Evolutionary conservation across 35 echinoderm and acorn worm species (phyloP), one percentile per base, ranked within the genome.

Genomic region (Apostichopus parvimensis): DNA sequence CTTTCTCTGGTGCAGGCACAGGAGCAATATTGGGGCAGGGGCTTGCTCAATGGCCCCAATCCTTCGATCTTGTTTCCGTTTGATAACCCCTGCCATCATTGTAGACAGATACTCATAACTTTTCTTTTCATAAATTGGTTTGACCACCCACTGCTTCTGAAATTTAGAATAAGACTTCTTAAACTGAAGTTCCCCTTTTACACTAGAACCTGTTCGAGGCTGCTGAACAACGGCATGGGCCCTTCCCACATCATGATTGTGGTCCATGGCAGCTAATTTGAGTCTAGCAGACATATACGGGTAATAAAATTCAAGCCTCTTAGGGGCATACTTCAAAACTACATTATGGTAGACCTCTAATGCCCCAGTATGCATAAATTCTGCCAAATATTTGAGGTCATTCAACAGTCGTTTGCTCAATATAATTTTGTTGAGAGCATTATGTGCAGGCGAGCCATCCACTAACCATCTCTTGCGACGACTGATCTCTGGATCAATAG

Each of bases 341-440:
- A n/a, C 77, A 62, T 91, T 91, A 18, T 91, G 89, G 53, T 79
- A 91, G 23, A 79, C 72, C 8, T 91, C 89, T 57, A 84, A 18
- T 18, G 81, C 53, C 57, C 81, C 55, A 18, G 81, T 84, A 60
- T 84, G 81, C 81, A 84, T 84, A 54, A 91, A 79, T n/a, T 91
- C 56, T 57, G 73, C 56, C 18, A 91, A 61, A n/a, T 78, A 57
- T 34, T 13, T 34, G 9, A 73, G 7, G 52, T 88, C 86, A 55
- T 71, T 22, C 84, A 65, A 65, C 1, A 65, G 64, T 0, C 64
- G 57, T 62, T 87, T 87, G 26, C 64, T 71, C 1, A 87, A 57
- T 8, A 87, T n/a, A 64, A 68, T 18, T 14, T 66, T 68, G 4
- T 9, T n/a, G 4, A 87, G 52, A 21, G 84, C 84, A 0, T 65